Base-by-base conservation (phyloP, 2,113 vertebrate species). In the Columba janthina region DNA sequence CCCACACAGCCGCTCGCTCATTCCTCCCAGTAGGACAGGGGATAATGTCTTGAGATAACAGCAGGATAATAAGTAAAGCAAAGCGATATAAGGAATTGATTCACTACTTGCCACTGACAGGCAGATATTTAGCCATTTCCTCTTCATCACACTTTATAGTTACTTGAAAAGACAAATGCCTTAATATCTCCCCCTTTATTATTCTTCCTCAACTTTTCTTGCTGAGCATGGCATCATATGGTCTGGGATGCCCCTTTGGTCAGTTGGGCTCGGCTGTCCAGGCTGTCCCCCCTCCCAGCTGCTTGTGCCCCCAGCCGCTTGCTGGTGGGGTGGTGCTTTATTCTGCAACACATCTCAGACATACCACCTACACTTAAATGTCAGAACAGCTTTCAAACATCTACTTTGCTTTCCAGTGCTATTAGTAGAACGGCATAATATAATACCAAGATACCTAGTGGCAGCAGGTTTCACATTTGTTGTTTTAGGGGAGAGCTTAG, bases 111-210 rank as follows among this genome's bases (percentile, higher is more conserved):
- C 46, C n/a, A 4, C 28, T 1, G 1, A 28, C 38, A 61, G n/a
- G 46, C 46, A 42, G 46, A 7, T 34, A 12, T 61, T 61, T 15
- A 60, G 8, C 61, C 6, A 5, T 53, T 54, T 53, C 46, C 53
- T 67, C n/a, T 61, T 61, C 48, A 17, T 61, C 48, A 17, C 0
- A 1, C 1, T 0, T n/a, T 48, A 32, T 0, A 1, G 8, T 32
- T 54, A 34, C 48, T 56, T 56, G 34, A 25, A 50, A 51, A 50
- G 26, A 26, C n/a, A 67, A 89, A 51, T 1, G 3, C 25, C 9
- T 0, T 11, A 6, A 8, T 7, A 3, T 15, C 1, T 4, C 22
- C 11, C 5, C 3, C 19, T 5, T 60, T 16, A 19, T 62, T 20
- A 29, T 31, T 3, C 6, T 5, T 46, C 44, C 44, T 19, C 44